Base-by-base conservation (phyloP, 2,113 vertebrate species). In the Chaetodon auriga region DNA sequence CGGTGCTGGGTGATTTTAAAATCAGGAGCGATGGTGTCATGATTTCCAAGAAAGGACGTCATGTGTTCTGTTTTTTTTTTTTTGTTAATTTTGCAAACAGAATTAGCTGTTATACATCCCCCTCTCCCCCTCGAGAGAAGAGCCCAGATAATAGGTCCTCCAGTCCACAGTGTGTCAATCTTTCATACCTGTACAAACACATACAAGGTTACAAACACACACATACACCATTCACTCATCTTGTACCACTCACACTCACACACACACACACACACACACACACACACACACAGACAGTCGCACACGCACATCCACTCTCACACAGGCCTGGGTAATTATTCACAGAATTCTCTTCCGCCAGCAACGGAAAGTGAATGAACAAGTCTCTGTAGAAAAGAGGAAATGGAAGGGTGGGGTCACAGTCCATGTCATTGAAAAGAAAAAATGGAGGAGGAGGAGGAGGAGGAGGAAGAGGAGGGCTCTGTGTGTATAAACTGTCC, bases 341-440 rank as follows among this genome's bases (percentile, higher is more conserved):
- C 90, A 93, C 90, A 92, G 86, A 88, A 80, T 82, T 90, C 65
- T 73, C 78, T 81, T 88, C 90, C 80, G 35, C 82, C 63, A 35
- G 82, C 77, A 36, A 63, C 83, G 58, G 84, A 87, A 87, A 70
- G 78, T 64, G 63, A 90, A 83, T 46, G 70, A 89, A 81, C 68
- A 79, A 91, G 86, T 93, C 89, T 82, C 83, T 87, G 88, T 93
- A 92, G 77, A 93, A 93, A 92, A 93, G 80, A 71, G 77, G 53
- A 30, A 13, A 72, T 41, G 73, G 25, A 72, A n/a, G 53, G 38
- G 43, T 30, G 60, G 64, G 74, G 78, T 88, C 83, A 85, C 84
- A 83, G 87, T 91, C 90, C 58, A 75, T 86, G 74, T 84, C 64
- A 82, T 25, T 80, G 83, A 66, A 73, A 79, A 69, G 82, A 73